Base-by-base conservation (phyloP, 2,797 vertebrate genomes). In the Oreonectes daqikongensis region DNA sequence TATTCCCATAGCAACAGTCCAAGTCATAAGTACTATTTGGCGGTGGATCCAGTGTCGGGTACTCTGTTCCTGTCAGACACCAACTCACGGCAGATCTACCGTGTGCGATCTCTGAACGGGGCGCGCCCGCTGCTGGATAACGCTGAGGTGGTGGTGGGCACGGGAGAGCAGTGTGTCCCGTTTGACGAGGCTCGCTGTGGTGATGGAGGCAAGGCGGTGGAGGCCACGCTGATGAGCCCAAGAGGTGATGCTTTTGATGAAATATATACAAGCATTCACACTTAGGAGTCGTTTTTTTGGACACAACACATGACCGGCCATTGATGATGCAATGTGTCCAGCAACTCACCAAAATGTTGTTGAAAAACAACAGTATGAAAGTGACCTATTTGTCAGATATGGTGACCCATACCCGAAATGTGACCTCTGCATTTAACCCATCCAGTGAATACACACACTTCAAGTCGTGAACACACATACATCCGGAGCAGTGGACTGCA, bases 11-110 rank as follows among this genome's bases (percentile, higher is more conserved):
- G 95, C 93, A 96, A 95, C 90, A 96, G 94, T 89, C 95, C 94
- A 0, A 93, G 94, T 22, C 95, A 96, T 89, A 95, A 95, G 86
- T 96, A 96, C 88, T 96, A 95, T 86, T 83, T 96, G 91, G 95
- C 95, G 0, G 92, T 95, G 81, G 94, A 95, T 87, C 95, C 95
- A 2, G 92, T 95, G 88, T 93, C 93, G 2, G 94, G 94, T 79
- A 92, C 91, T 0, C 89, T 96, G 59, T 95, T 91, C 9, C 87
- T 95, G 68, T 96, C 95, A 0, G 95, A 96, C 87, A 95, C 95
- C 88, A 96, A 95, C 85, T 94, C 94, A 10, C 92, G 95, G 32
- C 90, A 94, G 60, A 96, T 96, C 81, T 95, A 91, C 88, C 92
- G 86, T 4, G 90, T 95, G 82, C 94, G 91, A 86, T 92, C 93